Percentiles rank a stretch among this genome's conserved stretches.
phyloP scores from a whole-genome alignment of 2,888 invertebrate genomes.

The Stenchaetothrips biformis region DNA sequence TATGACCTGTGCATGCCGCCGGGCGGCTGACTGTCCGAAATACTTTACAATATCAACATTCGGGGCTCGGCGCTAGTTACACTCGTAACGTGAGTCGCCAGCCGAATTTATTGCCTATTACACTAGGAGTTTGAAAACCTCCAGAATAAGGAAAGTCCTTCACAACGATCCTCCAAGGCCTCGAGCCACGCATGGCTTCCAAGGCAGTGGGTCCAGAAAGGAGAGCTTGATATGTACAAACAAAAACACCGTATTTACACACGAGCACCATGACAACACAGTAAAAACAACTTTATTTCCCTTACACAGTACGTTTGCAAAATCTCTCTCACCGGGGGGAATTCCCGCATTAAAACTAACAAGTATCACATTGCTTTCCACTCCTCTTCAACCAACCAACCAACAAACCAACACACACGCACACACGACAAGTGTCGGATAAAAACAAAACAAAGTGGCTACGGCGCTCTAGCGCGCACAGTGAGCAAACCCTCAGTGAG shows the following conservation, averaged over 20 bases:
- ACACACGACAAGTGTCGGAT: neutral
- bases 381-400: neutral
- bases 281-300: neutral
- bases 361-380: slow-evolving; percentile 1
- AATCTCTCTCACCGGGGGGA: no score
- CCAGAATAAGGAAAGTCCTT: neutral
- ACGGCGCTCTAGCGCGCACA: no score
- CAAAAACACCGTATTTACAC: neutral
- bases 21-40: no score
- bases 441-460: neutral
- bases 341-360: neutral
- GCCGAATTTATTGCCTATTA: slow-evolving; percentile 15
- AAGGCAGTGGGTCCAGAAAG: neutral
- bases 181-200: no score
- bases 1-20: no score
- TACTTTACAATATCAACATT: neutral
- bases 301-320: neutral
- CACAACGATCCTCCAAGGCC: no score
- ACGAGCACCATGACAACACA: neutral
- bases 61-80: neutral
- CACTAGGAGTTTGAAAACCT: neutral
- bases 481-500: slow-evolving; percentile 15
- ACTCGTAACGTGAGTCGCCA: neutral
- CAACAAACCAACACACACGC: neutral
- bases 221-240: neutral